These are phyloP conservation scores for Anguilla obscura DNA, from an alignment of 2,797 vertebrate species.

Conservation along the genomic window DNA sequence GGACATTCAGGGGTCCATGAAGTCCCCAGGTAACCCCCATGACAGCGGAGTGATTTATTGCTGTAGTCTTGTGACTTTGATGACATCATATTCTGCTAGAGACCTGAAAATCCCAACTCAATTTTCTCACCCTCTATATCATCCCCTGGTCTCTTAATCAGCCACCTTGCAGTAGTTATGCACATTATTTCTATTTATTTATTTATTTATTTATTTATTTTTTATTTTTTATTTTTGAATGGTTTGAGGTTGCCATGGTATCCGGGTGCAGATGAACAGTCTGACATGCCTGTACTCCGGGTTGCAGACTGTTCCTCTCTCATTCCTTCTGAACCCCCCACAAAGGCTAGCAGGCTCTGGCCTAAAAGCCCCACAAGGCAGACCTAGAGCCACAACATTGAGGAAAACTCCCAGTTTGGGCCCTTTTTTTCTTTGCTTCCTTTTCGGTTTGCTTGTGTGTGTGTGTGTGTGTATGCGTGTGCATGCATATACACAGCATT, in stretches of 20 bases:
- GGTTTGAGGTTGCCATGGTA: conserved; percentile 8
- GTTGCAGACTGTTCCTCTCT: background rate
- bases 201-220: background rate
- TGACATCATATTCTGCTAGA: background rate
- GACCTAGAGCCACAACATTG: too few species aligned
- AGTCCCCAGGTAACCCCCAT: background rate
- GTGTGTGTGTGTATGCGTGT: too few species aligned
- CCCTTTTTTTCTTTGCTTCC: too few species aligned
- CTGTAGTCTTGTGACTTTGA: background rate
- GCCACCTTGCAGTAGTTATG: background rate
- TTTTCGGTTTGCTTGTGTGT: too few species aligned
- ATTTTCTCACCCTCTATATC: background rate
- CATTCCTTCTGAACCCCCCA: background rate
- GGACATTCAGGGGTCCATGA: background rate
- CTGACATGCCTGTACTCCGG: background rate
- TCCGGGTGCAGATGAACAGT: background rate
- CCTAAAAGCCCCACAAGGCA: too few species aligned
- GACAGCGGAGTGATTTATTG: conserved; percentile 18
- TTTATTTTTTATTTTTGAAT: background rate
- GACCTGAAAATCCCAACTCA: conserved; percentile 11
- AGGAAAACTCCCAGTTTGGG: too few species aligned
- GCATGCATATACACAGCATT: too few species aligned
- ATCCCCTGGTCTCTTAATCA: background rate
- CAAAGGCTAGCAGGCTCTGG: background rate
- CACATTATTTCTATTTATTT: background rate